Evolutionary conservation across 2,797 vertebrate species (phyloP), one percentile per base, ranked within the genome.

Genomic region (Phrynocephalus vlangalii): DNA sequence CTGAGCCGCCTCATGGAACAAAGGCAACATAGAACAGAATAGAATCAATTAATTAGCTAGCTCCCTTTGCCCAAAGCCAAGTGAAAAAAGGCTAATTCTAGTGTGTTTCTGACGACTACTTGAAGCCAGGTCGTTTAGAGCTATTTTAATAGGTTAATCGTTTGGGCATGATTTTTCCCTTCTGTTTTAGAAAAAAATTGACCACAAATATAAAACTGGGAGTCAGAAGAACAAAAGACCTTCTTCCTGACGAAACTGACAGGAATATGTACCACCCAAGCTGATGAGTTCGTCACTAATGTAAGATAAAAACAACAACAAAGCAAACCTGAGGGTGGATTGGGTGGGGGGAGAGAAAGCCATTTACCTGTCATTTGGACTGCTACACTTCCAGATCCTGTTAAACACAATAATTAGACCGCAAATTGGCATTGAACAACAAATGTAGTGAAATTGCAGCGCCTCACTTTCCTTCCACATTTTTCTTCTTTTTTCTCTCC

Each of bases 341-440:
- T 52, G 71, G 22, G 20, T 22, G 38, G 30, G 30, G 20, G 38
- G 24, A 33, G 44, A 50, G 28, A n/a, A 33, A 86, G 82, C 15
- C 70, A 88, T 92, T 90, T 91, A 67, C 82, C 83, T 68, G 76
- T 93, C 88, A 90, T 93, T 73, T 85, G 15, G 73, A 92, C 88
- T 90, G 90, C 79, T 83, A 77, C 79, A 82, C 93, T 93, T 94
- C 94, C 91, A 91, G 93, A 92, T 94, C 78, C 70, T 87, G 63
- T 87, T 95, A 92, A 93, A 92, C 81, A 88, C 91, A 92, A 96
- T 93, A 94, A 96, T 93, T 93, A 95, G 88, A 91, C 89, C 88
- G 80, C 85, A 95, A 94, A 94, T 90, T 91, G 84, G 73, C 80
- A 94, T 91, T 91, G 93, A 85, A n/a, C 7, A 86, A 94, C 93